phyloP scores from a whole-genome alignment of 2,888 invertebrate species.

The Gordius sp. region DNA sequence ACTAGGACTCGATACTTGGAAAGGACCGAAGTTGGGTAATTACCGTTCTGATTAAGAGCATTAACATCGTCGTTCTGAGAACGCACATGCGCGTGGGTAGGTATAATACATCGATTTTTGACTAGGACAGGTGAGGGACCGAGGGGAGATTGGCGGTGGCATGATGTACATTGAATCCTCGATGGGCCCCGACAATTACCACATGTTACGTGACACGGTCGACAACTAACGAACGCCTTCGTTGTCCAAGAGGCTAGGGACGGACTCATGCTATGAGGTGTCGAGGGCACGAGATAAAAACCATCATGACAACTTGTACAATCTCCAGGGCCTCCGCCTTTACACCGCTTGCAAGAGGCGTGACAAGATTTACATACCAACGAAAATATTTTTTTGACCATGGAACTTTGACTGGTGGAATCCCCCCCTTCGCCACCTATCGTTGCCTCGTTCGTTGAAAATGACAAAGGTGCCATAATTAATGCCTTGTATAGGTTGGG shows the following conservation, averaged over 20 bases:
- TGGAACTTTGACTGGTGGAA: background rate
- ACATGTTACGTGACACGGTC: too few species aligned
- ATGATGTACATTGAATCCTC: too few species aligned
- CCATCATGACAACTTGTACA: conserved; percentile 6
- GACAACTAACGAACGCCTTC: too few species aligned
- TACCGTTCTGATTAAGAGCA: too few species aligned
- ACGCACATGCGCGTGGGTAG: too few species aligned
- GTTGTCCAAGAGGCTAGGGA: too few species aligned
- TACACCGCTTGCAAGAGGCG: background rate
- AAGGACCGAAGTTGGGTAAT: background rate
- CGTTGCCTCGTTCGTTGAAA: background rate
- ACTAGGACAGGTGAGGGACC: too few species aligned
- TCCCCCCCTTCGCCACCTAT: background rate
- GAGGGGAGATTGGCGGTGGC: too few species aligned
- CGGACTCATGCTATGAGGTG: too few species aligned
- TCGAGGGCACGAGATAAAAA: conserved; percentile 7
- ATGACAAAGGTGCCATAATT: background rate
- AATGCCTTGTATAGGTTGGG: background rate
- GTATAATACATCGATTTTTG: too few species aligned
- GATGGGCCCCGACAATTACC: too few species aligned
- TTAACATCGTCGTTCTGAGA: too few species aligned
- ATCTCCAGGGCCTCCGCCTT: background rate
- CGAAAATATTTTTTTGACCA: background rate
- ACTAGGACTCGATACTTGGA: background rate
- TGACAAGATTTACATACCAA: background rate